A percentile compares a stretch with the other conserved stretches of the same genome.
phyloP scores from a whole-genome alignment of 1,140 invertebrate species.

The Zaprionus lachaisei region DNA sequence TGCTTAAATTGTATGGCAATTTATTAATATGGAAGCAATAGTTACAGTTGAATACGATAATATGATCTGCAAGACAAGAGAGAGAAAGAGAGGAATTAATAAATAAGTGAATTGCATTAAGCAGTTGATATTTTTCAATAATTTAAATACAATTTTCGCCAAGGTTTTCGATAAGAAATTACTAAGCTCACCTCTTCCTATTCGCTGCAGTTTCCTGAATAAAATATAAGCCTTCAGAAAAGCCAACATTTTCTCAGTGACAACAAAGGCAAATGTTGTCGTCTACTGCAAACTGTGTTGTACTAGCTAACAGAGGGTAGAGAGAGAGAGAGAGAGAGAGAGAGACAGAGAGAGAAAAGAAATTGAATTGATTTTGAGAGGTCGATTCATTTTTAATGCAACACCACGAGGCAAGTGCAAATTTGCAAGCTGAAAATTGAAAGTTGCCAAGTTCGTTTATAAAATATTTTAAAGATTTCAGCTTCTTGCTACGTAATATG shows the following conservation, averaged over 20 bases:
- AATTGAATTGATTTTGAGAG: slow-evolving; percentile 14
- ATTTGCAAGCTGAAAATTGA: not conserved
- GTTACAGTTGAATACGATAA: slow-evolving; percentile 40
- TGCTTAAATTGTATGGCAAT: slow-evolving; percentile 52
- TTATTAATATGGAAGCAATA: slow-evolving; percentile 58
- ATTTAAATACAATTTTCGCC: not conserved
- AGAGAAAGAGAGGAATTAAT: not conserved
- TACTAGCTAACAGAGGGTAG: not conserved
- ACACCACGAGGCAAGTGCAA: not conserved
- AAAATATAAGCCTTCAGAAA: slow-evolving; percentile 26
- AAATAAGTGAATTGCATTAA: not conserved
- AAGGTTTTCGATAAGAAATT: not conserved
- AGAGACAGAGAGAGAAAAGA: not conserved
- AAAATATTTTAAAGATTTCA: not conserved
- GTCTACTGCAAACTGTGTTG: not conserved
- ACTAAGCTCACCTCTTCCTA: not conserved
- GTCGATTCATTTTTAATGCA: slow-evolving; percentile 3
- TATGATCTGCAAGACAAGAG: slow-evolving; percentile 40
- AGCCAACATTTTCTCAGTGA: slow-evolving; percentile 4
- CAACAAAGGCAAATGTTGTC: slow-evolving; percentile 15
- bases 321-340: not conserved
- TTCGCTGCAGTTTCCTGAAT: slow-evolving; percentile 21
- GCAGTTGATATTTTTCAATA: not conserved
- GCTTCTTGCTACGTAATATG: not conserved
- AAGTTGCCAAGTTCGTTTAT: not conserved